Base-by-base conservation (phyloP, 53 echinoderm and acorn worm species). In the Paracentrotus lividus region DNA sequence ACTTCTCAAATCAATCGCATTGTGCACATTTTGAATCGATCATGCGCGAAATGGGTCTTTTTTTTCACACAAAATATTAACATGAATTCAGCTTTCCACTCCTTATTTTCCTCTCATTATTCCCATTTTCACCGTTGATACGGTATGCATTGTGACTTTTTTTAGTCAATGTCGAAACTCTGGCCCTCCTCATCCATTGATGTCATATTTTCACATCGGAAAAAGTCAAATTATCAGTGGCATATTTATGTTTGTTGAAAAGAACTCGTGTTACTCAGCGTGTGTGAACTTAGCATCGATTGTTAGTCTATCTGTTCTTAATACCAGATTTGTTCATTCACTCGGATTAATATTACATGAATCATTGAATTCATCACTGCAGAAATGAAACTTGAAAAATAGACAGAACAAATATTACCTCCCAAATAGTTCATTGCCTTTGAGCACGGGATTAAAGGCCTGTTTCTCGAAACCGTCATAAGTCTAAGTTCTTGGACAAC, bases 181-280 rank as follows among this genome's bases (percentile, higher is more conserved):
- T 49, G 31, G 43, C 23, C 32, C 10, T 26, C 52, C 52, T 49
- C 49, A 27, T 32, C 49, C 14, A 49, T 27, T 47, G 32, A 85
- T 85, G 85, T 85, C 85, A 52, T 85, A 85, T 49, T 85, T 85
- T 85, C 85, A 85, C 85, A 31, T 85, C 85, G 9, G 85, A 85
- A 49, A 78, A 85, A 85, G 85, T 85, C 85, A 85, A 31, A 85
- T 49, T 49, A 49, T 85, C 52, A 49, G 49, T 85, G 85, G 47
- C 34, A 72, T 72, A 72, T 72, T 72, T 72, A 38, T 72, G 72
- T 72, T 72, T 18, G 36, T 38, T 72, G 72, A 18, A 32, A 72
- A 72, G 72, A 20, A 72, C 38, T 72, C 72, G 72, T 72, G 72
- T 72, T 72, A 72, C 72, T 5, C 72, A 72, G 72, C 72, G 32